These are phyloP conservation scores for Xanthorhoe designata DNA, from an alignment of 2,888 invertebrate species.

Conservation along the genomic window DNA sequence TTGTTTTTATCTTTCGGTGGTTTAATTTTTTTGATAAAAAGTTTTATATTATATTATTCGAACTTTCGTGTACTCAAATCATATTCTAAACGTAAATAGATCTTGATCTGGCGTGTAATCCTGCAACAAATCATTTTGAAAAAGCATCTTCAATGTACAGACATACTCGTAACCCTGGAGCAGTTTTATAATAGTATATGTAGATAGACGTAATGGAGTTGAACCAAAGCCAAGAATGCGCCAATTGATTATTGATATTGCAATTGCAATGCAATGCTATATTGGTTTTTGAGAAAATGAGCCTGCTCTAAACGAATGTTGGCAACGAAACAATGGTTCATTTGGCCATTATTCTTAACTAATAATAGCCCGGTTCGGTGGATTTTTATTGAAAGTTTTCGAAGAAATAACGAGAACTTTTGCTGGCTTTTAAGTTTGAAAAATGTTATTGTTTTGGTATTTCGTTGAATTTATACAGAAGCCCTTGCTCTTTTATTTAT, in stretches of 20 bases:
- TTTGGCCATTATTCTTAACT: slow-evolving; percentile 47
- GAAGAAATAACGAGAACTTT: slow-evolving; percentile 36
- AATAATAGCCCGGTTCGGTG: slow-evolving; percentile 40
- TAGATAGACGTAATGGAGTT: slow-evolving; percentile 73
- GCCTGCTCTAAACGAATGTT: slow-evolving; percentile 59
- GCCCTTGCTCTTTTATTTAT: not conserved
- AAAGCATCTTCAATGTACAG: slow-evolving; percentile 16
- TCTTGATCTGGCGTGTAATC: not conserved
- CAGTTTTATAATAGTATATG: slow-evolving; percentile 36
- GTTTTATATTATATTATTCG: too few relatives aligned
- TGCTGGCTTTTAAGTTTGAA: slow-evolving; percentile 36
- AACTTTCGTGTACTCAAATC: not conserved
- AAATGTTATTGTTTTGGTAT: slow-evolving; percentile 31
- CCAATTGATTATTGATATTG: slow-evolving; percentile 85
- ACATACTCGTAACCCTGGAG: slow-evolving; percentile 28
- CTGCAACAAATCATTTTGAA: slow-evolving; percentile 4
- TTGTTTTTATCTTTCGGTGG: too few relatives aligned
- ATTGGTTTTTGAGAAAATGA: slow-evolving; percentile 75
- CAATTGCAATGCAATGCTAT: slow-evolving; percentile 61
- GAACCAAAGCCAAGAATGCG: slow-evolving; percentile 82
- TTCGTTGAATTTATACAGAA: slow-evolving; percentile 16
- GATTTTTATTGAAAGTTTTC: slow-evolving; percentile 43
- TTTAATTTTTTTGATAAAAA: too few relatives aligned
- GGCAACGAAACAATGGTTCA: slow-evolving; percentile 48
- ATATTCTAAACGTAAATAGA: not conserved